A percentile compares a stretch with the other conserved stretches of the same genome.
phyloP scores from a whole-genome alignment of 2,888 invertebrate species.

The Metallyticus violacea region DNA sequence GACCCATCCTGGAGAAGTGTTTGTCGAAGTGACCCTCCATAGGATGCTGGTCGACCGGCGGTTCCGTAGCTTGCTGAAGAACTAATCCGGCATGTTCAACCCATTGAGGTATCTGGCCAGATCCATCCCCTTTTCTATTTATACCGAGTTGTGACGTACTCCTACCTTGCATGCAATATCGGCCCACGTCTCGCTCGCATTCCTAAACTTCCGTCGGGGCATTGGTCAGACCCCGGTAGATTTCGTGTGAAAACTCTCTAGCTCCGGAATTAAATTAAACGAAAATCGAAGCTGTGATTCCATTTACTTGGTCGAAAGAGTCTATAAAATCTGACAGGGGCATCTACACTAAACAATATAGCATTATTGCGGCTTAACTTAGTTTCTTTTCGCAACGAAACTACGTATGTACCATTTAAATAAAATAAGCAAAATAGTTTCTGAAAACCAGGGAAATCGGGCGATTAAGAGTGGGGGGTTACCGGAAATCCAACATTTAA shows the following conservation, averaged over 20 bases:
- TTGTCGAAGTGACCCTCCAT: conserved; percentile 19
- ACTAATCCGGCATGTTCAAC: background rate
- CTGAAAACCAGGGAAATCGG: no score
- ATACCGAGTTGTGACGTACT: background rate
- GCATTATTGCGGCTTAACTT: no score
- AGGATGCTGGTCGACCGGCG: background rate
- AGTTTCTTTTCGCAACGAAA: no score
- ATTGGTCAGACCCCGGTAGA: background rate
- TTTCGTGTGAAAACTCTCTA: background rate
- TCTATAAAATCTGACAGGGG: no score
- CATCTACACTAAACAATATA: no score
- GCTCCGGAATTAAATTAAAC: background rate
- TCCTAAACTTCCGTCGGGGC: background rate
- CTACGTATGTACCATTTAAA: no score
- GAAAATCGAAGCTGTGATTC: no score
- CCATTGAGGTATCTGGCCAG: background rate
- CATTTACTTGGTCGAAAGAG: no score
- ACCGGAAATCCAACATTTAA: no score
- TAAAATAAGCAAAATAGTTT: no score
- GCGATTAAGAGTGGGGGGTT: no score
- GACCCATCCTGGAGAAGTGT: background rate
- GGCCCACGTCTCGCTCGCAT: background rate
- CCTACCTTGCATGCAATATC: background rate
- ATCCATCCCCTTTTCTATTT: background rate
- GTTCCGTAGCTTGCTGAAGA: background rate